Base-by-base conservation (phyloP, 2,888 invertebrate species). In the Polyommatus icarus region DNA sequence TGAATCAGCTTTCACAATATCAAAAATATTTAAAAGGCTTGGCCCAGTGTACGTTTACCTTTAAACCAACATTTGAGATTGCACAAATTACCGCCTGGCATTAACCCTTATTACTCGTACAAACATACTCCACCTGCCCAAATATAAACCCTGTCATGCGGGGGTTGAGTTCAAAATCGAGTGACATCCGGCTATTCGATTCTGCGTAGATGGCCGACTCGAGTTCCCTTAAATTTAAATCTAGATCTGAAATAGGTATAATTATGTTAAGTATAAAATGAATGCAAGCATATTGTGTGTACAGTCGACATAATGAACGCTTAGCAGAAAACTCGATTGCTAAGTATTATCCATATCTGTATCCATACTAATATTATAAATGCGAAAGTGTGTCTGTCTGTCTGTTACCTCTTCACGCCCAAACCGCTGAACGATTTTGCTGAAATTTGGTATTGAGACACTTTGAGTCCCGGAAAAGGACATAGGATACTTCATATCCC, bases 31-130 rank as follows among this genome's bases (percentile, higher is more conserved):
- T 54, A 18, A 54, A 59, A 20, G 59, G n/a, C 0, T 83, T 80
- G 4, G 1, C 20, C 29, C 75, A 75, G 12, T 75, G 54, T 50
- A 20, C 75, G 75, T 29, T 29, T 81, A 84, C 84, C 87, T 85
- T 87, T 88, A 91, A 92, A 91, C 90, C 90, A 92, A 92, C 91
- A 91, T 89, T 88, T 87, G 86, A 89, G 90, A 91, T 91, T 91
- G 89, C 91, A 90, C 88, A 90, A 91, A 92, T 91, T 87, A 89
- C 91, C 85, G 85, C 78, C 90, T 87, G 82, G 84, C 88, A 91
- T 92, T 91, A 91, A 90, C 90, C 90, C 90, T 91, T 88, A 92
- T 92, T 92, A 91, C 87, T 85, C 84, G 80, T 81, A 80, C 81
- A 84, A 85, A 86, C 84, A 84, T 83, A 83, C 80, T 80, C 82